Percentiles rank a stretch among this genome's conserved stretches.
phyloP scores from a whole-genome alignment of 2,113 vertebrate species.

The Tragelaphus scriptus region DNA sequence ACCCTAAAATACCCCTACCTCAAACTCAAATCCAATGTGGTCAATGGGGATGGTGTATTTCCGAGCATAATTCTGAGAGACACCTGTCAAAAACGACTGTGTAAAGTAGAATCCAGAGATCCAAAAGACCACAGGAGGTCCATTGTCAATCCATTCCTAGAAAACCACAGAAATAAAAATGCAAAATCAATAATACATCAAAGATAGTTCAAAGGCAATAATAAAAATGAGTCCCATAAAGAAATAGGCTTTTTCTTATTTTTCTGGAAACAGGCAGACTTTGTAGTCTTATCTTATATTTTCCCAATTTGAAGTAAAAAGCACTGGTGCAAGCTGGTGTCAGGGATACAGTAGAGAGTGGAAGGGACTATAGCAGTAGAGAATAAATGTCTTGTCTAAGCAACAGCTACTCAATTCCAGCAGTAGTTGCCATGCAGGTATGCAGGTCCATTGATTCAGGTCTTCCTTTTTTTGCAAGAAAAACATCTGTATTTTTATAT shows the following conservation, averaged over 20 bases:
- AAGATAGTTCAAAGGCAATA: background rate
- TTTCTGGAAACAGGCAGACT: background rate
- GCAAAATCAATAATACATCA: background rate
- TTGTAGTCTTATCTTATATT: background rate
- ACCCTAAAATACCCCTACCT: constrained; percentile 79
- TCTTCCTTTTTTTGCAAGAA: background rate
- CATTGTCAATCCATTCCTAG: constrained; percentile 89
- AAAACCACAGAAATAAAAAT: constrained; percentile 30
- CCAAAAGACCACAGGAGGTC: constrained; percentile 91
- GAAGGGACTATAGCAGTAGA: background rate
- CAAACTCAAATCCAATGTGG: constrained; percentile 92
- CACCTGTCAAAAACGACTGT: constrained; percentile 93
- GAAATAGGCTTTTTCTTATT: background rate
- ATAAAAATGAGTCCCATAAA: background rate
- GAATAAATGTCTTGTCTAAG: background rate
- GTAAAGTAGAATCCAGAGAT: constrained; percentile 97
- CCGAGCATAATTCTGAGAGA: constrained; percentile 94
- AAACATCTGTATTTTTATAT: constrained; percentile 11
- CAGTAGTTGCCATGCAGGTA: background rate
- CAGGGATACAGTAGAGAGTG: background rate
- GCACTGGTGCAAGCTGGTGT: background rate
- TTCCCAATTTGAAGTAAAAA: background rate
- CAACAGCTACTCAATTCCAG: background rate
- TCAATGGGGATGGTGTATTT: constrained; percentile 93
- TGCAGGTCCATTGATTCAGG: background rate